A percentile compares a stretch with the other conserved stretches of the same genome.
Conservation (phyloP, 2,797 vertebrate species). For the Amblyraja radiata region DNA sequence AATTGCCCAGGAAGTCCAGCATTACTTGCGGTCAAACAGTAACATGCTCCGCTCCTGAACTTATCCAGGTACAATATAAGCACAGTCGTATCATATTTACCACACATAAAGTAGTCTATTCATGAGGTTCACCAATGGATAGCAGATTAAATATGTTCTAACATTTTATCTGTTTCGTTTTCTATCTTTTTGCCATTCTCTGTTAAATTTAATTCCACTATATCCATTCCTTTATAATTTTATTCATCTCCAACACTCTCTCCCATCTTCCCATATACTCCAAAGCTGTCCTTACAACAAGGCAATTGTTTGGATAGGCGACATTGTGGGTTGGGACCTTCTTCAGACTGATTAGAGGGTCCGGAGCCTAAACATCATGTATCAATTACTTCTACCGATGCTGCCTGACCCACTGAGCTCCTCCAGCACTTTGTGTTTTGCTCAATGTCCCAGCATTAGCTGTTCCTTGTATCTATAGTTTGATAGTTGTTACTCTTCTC, state of each 20-base stretch:
- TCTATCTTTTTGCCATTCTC: background rate
- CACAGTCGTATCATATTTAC: background rate
- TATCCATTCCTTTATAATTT: background rate
- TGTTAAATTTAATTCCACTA: background rate
- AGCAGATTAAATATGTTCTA: background rate
- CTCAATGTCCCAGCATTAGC: too few species aligned
- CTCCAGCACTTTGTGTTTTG: too few species aligned
- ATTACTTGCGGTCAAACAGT: background rate
- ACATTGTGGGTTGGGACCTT: too few species aligned
- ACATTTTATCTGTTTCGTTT: background rate
- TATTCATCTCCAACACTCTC: background rate
- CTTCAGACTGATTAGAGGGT: too few species aligned
- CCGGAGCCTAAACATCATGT: too few species aligned
- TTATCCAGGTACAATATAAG: background rate
- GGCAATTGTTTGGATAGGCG: background rate
- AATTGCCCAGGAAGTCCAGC: background rate
- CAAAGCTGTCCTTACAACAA: background rate
- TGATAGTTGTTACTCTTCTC: background rate
- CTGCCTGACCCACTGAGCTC: too few species aligned
- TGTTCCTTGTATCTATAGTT: too few species aligned
- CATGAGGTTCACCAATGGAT: background rate
- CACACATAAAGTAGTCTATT: background rate
- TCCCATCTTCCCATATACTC: background rate
- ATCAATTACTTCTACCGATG: too few species aligned
- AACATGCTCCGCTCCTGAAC: background rate